Base-by-base conservation (phyloP, 2,797 vertebrate genomes). In the Myotis pilosus region DNA sequence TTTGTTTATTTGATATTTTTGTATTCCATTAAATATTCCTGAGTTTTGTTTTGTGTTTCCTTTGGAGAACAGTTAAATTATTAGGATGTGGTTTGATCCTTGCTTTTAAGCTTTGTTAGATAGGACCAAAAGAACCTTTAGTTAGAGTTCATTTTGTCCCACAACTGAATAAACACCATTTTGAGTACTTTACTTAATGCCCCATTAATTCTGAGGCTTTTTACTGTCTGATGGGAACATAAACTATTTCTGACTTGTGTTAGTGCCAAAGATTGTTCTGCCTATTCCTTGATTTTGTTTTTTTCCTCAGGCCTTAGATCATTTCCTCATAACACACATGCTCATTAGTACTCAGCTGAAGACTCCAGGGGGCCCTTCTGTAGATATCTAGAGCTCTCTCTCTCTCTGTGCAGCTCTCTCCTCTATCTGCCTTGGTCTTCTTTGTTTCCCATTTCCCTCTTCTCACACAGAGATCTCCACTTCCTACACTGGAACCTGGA, bases 141-240 rank as follows among this genome's bases (percentile, higher is more conserved):
- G 69, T 95, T 69, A 76, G 28, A 22, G 64, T 82, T 83, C 76
- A 44, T 86, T 91, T 85, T 91, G 25, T 86, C 11, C 47, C 22
- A 57, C n/a, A 57, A 15, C 68, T 79, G 30, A 91, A 44, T 41
- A 91, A 66, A 64, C n/a, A 72, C 44, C 74, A 81, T 86, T 86
- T 53, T 81, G 30, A 82, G 51, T 49, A 47, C 33, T 92, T 91
- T 89, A 75, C 38, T 71, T 55, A 95, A 47, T 60, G 30, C n/a
- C 3, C 13, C 9, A 25, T 53, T 19, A 69, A 44, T 75, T 55
- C 64, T 71, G 64, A 64, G 30, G 16, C 1, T 60, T 95, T 89
- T 74, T 87, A 66, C 81, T 71, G 1, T 72, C 68, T 81, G 15
- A 25, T 38, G 15, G 23, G n/a, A 92, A 72, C 8, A 33, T 22